A percentile compares a stretch with the other conserved stretches of the same genome.
phyloP scores from a whole-genome alignment of 2,113 vertebrate genomes.

The Salvator merianae region DNA sequence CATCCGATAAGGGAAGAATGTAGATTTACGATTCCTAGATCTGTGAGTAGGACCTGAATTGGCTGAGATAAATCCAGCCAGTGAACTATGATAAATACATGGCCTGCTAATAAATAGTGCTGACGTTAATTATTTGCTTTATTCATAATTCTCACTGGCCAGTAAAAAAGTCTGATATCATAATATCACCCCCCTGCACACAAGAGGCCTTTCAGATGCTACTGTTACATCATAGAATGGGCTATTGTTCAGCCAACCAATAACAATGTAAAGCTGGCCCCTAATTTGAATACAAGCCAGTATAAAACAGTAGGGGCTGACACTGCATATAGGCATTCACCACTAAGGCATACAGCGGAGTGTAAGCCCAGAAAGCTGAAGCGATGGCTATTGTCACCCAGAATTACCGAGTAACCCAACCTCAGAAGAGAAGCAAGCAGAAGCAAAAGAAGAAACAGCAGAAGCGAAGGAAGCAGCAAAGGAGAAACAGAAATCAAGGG shows the following conservation, averaged over 20 bases:
- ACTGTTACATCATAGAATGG: background rate
- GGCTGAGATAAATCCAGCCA: too few relatives aligned
- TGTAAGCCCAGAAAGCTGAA: background rate
- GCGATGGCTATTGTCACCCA: background rate
- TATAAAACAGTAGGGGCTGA: background rate
- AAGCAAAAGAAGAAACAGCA: background rate
- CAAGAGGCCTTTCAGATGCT: background rate
- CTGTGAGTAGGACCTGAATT: too few relatives aligned
- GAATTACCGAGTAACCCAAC: background rate
- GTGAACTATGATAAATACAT: too few relatives aligned
- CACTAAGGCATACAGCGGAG: background rate
- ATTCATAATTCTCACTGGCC: background rate
- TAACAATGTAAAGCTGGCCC: background rate
- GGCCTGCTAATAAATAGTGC: too few relatives aligned
- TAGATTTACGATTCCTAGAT: too few relatives aligned
- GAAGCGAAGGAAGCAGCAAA: background rate
- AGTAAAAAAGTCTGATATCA: background rate
- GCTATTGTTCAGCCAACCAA: constrained; percentile 4
- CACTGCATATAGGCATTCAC: background rate
- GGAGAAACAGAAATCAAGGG: background rate
- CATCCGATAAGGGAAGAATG: too few relatives aligned
- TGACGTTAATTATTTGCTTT: too few relatives aligned
- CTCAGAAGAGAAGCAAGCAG: background rate
- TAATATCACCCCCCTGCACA: too few relatives aligned
- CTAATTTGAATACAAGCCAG: constrained; percentile 12